Evolutionary conservation across 2,797 vertebrate species (phyloP).

Genomic region (Chromis chromis): DNA sequence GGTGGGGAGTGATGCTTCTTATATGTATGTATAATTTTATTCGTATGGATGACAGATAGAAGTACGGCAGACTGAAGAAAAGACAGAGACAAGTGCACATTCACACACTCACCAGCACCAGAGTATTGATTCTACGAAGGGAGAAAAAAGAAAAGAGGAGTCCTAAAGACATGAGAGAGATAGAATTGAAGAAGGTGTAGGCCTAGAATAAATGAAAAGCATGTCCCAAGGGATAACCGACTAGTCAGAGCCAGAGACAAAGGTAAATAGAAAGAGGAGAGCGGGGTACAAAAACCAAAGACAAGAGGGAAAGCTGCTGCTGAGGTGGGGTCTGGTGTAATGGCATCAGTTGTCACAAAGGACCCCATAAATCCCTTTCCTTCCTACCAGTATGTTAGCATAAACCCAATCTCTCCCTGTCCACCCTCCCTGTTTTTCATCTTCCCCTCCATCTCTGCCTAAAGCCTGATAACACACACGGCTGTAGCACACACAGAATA

Average conservation of each 20-base stretch:
- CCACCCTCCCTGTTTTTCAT: conserved; percentile 26
- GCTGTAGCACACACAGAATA: conserved; percentile 9
- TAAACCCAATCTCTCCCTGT: conserved; percentile 60
- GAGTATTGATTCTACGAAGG: conserved; percentile 34
- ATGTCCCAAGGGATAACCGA: conserved; percentile 47
- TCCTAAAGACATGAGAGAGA: conserved; percentile 35
- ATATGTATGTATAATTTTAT: conserved; percentile 38
- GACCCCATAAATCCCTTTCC: conserved; percentile 53
- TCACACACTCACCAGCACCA: conserved; percentile 6
- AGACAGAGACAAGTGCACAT: conserved; percentile 10
- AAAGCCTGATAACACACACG: conserved; percentile 45
- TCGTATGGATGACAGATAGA: conserved; percentile 17
- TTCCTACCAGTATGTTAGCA: conserved; percentile 50
- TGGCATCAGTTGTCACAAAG: conserved; percentile 60
- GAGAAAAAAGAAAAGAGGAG: conserved; percentile 2
- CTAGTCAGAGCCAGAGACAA: conserved; percentile 47
- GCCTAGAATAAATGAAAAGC: conserved; percentile 62
- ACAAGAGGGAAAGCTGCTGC: conserved; percentile 25
- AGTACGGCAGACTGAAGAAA: conserved; percentile 24
- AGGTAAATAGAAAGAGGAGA: conserved; percentile 59
- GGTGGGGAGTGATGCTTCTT: conserved; percentile 13
- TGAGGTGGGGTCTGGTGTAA: conserved; percentile 48
- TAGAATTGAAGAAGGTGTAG: conserved; percentile 55
- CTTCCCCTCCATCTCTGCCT: conserved; percentile 37
- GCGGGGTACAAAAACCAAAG: conserved; percentile 28